Percentiles rank a stretch among this genome's conserved stretches.
phyloP scores from a whole-genome alignment of 2,797 vertebrate species.

The Threskiornis aethiopicus region DNA sequence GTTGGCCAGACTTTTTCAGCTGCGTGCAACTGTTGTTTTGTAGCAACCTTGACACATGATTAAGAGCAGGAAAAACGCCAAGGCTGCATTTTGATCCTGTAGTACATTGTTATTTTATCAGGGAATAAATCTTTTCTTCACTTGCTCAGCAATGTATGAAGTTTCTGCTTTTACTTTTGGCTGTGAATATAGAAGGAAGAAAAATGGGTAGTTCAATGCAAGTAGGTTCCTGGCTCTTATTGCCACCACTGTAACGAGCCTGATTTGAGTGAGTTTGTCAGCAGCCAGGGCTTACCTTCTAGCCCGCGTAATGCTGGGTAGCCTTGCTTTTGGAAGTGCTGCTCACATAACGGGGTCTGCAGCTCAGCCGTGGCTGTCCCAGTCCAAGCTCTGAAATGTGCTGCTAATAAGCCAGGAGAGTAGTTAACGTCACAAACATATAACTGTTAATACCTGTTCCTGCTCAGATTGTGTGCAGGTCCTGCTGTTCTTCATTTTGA shows the following conservation, averaged over 20 bases:
- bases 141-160: neutral
- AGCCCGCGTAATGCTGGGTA: accelerated
- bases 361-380: neutral
- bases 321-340: neutral
- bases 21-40: neutral
- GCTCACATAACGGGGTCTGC: neutral
- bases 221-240: neutral
- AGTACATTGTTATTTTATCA: neutral
- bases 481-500: neutral
- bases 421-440: neutral
- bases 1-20: neutral
- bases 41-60: neutral
- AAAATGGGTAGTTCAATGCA: neutral
- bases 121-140: neutral
- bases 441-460: neutral
- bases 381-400: neutral
- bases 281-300: neutral
- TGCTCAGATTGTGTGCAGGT: neutral
- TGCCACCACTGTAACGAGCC: neutral
- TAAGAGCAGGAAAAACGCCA: neutral
- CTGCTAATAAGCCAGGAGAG: neutral
- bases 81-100: neutral
- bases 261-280: neutral
- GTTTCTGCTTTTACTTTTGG: neutral
- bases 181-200: neutral